Conservation (phyloP, 2,888 invertebrate species). For the Amiota mariae region DNA sequence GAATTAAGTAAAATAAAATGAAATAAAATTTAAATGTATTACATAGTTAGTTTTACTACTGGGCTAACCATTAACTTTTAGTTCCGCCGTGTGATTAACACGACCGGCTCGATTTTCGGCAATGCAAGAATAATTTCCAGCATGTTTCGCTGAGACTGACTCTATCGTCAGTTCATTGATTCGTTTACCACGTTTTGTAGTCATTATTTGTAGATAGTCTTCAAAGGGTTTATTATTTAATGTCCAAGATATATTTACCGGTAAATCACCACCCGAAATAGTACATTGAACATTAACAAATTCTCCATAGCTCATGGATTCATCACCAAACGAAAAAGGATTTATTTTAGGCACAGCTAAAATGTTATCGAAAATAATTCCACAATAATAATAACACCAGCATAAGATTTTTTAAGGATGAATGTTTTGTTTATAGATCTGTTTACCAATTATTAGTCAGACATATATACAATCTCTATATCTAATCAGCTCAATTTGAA, state of each 20-base stretch:
- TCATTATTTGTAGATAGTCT: conserved; percentile 70
- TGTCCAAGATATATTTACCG: conserved; percentile 77
- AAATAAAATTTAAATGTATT: conserved; percentile 3
- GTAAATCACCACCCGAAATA: conserved; percentile 77
- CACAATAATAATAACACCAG: not conserved
- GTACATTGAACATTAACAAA: conserved; percentile 75
- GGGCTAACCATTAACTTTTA: conserved; percentile 82
- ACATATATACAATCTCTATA: not conserved
- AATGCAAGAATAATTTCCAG: conserved; percentile 84
- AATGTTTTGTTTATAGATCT: not conserved
- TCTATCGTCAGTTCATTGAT: conserved; percentile 79
- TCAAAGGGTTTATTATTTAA: conserved; percentile 75
- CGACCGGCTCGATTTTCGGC: conserved; percentile 84
- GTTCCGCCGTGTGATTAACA: conserved; percentile 80
- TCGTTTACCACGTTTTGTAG: conserved; percentile 74
- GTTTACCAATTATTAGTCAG: not conserved
- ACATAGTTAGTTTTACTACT: not conserved
- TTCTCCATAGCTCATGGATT: conserved; percentile 81
- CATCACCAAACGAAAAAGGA: conserved; percentile 84
- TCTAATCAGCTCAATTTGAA: conserved; percentile 16
- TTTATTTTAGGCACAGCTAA: conserved; percentile 84
- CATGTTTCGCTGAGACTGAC: conserved; percentile 80
- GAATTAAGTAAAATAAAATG: conserved; percentile 22
- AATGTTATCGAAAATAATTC: not conserved
- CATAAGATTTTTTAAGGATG: not conserved